A percentile compares a stretch with the other conserved stretches of the same genome.
Conservation (phyloP, 2,888 invertebrate genomes). For the Tenthredo notha region DNA sequence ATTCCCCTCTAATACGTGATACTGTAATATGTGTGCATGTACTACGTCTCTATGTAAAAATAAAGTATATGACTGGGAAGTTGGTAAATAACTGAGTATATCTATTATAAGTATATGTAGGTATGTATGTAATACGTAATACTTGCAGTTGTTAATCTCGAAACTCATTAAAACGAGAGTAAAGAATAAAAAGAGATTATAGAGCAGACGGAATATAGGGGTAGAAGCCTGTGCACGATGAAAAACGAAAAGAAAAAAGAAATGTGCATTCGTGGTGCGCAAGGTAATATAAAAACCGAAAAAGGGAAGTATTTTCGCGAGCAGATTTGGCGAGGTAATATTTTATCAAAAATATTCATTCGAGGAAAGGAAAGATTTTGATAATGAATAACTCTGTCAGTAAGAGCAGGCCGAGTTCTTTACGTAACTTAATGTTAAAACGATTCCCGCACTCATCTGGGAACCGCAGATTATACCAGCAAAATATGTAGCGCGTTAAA, state of each 20-base stretch:
- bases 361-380: background rate
- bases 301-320: background rate
- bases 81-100: background rate
- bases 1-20: background rate
- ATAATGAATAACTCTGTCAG: slow-evolving; percentile 18
- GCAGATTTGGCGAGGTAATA: background rate
- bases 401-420: background rate
- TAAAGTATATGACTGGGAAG: background rate
- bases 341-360: background rate
- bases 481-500: slow-evolving; percentile 29
- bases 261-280: background rate
- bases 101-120: background rate
- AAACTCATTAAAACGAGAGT: slow-evolving; percentile 41
- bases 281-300: background rate
- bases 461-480: background rate
- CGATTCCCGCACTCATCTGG: slow-evolving; percentile 16
- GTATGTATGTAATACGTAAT: background rate
- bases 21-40: background rate
- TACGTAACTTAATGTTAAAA: slow-evolving; percentile 26
- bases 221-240: background rate
- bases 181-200: slow-evolving; percentile 14
- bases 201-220: slow-evolving; percentile 7
- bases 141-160: slow-evolving; percentile 11
- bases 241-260: background rate
- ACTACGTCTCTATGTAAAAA: too few relatives aligned